Evolutionary conservation across 2,113 vertebrate species (phyloP), one percentile per base, ranked within the genome.

Genomic region (Collichthys lucidus): DNA sequence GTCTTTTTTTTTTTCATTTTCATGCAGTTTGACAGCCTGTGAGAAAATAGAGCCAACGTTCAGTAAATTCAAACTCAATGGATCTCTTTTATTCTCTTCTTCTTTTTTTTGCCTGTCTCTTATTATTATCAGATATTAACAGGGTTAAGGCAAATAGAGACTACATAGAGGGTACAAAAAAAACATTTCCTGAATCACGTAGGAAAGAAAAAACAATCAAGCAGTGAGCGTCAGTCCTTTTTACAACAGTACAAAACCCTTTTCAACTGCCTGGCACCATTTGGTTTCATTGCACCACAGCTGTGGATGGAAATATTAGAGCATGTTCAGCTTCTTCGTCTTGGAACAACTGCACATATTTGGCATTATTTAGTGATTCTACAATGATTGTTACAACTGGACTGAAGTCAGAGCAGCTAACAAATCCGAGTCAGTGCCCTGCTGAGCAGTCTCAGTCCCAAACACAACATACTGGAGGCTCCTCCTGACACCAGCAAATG

Each of bases 401-500:
- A 78, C 26, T 74, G 55, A 80, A 82, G 61, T 65, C 46, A 70
- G 63, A 83, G 76, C 57, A 31, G 60, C 52, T 57, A 49, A 77
- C 31, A 17, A 74, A 63, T 67, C 65, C 24, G 40, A 61, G 65
- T 52, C 74, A 75, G 79, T 11, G 24, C 57, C 52, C 31, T 31
- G 55, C 60, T 69, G 61, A 79, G 60, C 82, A 87, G 77, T 68
- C 70, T 44, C 31, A 49, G 67, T 80, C 67, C 74, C 78, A 84
- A 81, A 76, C 53, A 67, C 75, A 73, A 70, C 4, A 0, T 77
- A 29, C 56, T 57, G 11, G 24, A 40, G 61, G 15, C 22, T 67
- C 77, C 74, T 82, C 53, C 66, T 70, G 62, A 77, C 69, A 84
- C 76, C 84, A 71, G 74, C 82, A 68, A 67, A 77, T 47, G 66